Evolutionary conservation across 2,113 vertebrate genomes (phyloP).

Genomic region (Callipepla squamata): DNA sequence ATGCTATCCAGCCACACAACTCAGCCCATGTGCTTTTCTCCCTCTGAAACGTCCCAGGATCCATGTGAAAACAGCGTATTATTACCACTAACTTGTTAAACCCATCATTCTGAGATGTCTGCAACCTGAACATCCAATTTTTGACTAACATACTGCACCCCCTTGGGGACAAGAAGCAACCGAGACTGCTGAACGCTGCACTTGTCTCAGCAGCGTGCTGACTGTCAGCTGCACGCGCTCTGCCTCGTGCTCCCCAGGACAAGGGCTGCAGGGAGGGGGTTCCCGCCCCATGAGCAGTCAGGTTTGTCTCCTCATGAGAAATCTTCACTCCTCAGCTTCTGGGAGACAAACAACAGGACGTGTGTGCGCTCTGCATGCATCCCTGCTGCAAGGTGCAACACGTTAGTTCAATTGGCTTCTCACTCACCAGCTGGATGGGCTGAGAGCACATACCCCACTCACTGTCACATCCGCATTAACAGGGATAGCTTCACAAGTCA

Average conservation of each 20-base stretch:
- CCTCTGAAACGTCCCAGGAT: background rate
- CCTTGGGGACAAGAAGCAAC: conserved; percentile 8
- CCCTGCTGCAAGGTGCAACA: background rate
- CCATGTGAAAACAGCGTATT: background rate
- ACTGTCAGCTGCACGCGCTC: background rate
- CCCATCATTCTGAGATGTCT: background rate
- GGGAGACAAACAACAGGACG: background rate
- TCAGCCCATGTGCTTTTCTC: background rate
- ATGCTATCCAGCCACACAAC: background rate
- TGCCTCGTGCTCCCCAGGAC: background rate
- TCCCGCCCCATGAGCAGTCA: background rate
- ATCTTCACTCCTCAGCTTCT: background rate
- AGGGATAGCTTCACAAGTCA: background rate
- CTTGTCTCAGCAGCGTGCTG: background rate
- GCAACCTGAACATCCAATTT: background rate
- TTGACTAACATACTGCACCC: background rate
- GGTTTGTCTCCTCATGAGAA: background rate
- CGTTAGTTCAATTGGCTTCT: background rate
- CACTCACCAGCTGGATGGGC: background rate
- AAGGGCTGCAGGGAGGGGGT: background rate
- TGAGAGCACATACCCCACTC: background rate
- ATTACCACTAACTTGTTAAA: background rate
- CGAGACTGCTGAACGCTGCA: fast-evolving
- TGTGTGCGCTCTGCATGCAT: background rate
- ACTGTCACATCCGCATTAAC: background rate